Conservation (phyloP, 2,797 vertebrate species). For the Gallinago solitaria region DNA sequence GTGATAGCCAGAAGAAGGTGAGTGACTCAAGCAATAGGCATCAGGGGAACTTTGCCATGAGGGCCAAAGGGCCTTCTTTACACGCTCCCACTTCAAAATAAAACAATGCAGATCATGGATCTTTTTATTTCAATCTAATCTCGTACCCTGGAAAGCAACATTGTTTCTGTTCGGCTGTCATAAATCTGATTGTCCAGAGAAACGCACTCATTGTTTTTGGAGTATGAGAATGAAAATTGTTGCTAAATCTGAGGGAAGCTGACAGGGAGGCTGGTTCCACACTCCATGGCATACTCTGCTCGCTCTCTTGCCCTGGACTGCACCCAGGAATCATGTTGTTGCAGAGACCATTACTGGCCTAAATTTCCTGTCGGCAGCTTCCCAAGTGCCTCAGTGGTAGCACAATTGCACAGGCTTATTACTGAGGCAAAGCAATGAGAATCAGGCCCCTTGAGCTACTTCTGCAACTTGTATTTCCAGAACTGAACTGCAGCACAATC, state of each 20-base stretch:
- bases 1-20: not conserved
- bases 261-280: not conserved
- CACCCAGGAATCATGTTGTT: not conserved
- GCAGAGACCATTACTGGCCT: not conserved
- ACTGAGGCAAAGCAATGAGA: not conserved
- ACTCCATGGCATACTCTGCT: not conserved
- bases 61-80: not conserved
- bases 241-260: constrained; percentile 45
- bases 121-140: constrained; percentile 16
- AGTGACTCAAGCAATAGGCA: constrained; percentile 4
- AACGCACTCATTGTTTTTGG: constrained; percentile 29
- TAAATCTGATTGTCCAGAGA: constrained; percentile 51
- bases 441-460: not conserved
- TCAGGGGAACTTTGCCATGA: not conserved
- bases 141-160: not conserved
- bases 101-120: constrained; percentile 17
- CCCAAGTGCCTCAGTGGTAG: not conserved
- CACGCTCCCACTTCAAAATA: not conserved
- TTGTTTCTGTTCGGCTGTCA: constrained; percentile 32
- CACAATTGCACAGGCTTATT: not conserved
- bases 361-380: not conserved
- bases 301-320: not conserved
- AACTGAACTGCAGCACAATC: not conserved
- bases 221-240: constrained; percentile 9
- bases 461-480: not conserved